Conservation (phyloP, 1,140 invertebrate genomes). For the Drosophila persimilis region DNA sequence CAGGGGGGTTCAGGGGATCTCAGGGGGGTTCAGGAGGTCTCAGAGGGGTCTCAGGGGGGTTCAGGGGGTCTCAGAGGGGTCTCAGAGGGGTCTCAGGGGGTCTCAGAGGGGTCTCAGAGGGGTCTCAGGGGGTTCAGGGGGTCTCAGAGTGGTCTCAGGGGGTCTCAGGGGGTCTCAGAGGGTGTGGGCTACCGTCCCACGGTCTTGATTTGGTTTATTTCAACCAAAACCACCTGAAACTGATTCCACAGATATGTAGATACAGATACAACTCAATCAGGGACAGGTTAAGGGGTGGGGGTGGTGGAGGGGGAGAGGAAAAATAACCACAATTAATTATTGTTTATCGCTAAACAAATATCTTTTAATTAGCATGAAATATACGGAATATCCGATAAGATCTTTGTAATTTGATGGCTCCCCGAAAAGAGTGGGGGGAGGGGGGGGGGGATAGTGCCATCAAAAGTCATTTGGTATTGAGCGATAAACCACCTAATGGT, state of each 20-base stretch:
- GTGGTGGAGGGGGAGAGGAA: background rate
- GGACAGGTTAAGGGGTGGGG: constrained; percentile 14
- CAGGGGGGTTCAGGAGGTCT: background rate
- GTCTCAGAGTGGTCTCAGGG: no score
- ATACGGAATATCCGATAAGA: constrained; percentile 61
- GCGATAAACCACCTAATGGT: constrained; percentile 17
- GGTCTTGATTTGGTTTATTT: constrained; percentile 39
- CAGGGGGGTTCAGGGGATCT: no score
- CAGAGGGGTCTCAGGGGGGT: background rate
- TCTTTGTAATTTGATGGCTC: constrained; percentile 65
- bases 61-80: background rate
- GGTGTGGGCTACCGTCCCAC: constrained; percentile 18
- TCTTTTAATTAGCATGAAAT: constrained; percentile 79
- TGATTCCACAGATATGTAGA: constrained; percentile 50
- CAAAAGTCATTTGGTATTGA: constrained; percentile 40
- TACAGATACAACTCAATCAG: constrained; percentile 66
- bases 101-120: background rate
- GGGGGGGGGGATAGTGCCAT: constrained; percentile 3
- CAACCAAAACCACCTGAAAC: constrained; percentile 46
- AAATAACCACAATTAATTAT: constrained; percentile 76
- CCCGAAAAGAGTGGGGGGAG: no score
- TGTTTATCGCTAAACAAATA: constrained; percentile 58
- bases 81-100: background rate
- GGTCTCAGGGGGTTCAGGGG: no score
- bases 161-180: no score